Evolutionary conservation across 2,797 vertebrate species (phyloP).

Genomic region (Mormyrops attenuatus): DNA sequence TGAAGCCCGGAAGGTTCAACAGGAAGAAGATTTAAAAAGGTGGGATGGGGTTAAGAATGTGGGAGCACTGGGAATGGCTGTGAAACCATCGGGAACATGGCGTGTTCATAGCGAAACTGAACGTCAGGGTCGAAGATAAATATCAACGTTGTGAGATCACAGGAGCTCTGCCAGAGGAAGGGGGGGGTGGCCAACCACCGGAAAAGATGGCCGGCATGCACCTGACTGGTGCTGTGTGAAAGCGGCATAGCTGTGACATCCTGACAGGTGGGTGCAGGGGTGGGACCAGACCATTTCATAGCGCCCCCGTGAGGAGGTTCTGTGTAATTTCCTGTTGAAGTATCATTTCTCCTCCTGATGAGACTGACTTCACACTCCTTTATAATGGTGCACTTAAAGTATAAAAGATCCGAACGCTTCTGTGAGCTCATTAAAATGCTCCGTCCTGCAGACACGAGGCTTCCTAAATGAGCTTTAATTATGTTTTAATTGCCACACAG

Average conservation of each 20-base stretch:
- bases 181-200: neutral
- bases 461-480: neutral
- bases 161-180: neutral
- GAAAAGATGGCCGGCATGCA: neutral
- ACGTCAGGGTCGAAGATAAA: neutral
- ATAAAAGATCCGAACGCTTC: neutral
- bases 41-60: neutral
- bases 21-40: neutral
- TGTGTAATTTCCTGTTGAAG: neutral
- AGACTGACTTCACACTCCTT: neutral
- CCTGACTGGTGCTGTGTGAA: neutral
- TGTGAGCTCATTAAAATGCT: neutral
- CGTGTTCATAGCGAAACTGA: neutral
- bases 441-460: neutral
- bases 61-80: neutral
- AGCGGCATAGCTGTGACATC: neutral
- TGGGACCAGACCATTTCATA: neutral
- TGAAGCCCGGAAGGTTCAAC: neutral
- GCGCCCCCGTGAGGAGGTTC: neutral
- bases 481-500: neutral
- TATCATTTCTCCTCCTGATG: neutral
- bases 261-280: neutral
- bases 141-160: neutral
- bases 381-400: neutral
- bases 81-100: neutral